Conservation (phyloP, 2,888 invertebrate species). For the Lasioglossum oenotherae region DNA sequence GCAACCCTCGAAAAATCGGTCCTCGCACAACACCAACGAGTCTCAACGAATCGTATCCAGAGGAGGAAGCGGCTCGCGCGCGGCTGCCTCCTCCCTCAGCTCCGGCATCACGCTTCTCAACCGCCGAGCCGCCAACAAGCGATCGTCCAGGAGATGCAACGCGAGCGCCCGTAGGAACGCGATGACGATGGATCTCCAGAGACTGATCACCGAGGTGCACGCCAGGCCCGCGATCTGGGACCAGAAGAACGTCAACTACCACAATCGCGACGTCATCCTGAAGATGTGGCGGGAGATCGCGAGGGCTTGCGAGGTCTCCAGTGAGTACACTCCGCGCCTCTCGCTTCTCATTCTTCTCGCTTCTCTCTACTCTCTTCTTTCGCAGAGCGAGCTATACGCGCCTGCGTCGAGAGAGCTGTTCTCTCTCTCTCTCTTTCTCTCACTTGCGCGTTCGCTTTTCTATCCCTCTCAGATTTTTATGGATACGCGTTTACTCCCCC, state of each 20-base stretch:
- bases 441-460: not conserved
- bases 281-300: conserved; percentile 79
- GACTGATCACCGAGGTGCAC: conserved; percentile 76
- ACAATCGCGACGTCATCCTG: conserved; percentile 77
- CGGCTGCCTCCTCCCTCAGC: conserved; percentile 66
- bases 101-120: conserved; percentile 70
- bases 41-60: conserved; percentile 56
- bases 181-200: conserved; percentile 77
- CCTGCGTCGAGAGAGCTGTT: conserved; percentile 2
- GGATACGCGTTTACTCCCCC: not conserved
- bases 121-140: conserved; percentile 62
- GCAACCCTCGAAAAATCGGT: conserved; percentile 44
- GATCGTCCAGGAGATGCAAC: conserved; percentile 72
- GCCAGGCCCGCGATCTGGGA: conserved; percentile 78
- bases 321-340: conserved; percentile 70
- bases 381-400: not conserved
- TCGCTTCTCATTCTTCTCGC: conserved; percentile 16
- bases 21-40: conserved; percentile 46
- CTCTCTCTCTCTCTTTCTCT: not conserved
- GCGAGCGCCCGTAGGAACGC: conserved; percentile 70
- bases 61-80: conserved; percentile 68
- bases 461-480: conserved; percentile 13
- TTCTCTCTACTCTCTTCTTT: conserved; percentile 27
- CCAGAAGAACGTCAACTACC: conserved; percentile 78
- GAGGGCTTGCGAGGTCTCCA: conserved; percentile 76